Conservation (phyloP, 2,888 invertebrate genomes). For the Cosmia pyralina region DNA sequence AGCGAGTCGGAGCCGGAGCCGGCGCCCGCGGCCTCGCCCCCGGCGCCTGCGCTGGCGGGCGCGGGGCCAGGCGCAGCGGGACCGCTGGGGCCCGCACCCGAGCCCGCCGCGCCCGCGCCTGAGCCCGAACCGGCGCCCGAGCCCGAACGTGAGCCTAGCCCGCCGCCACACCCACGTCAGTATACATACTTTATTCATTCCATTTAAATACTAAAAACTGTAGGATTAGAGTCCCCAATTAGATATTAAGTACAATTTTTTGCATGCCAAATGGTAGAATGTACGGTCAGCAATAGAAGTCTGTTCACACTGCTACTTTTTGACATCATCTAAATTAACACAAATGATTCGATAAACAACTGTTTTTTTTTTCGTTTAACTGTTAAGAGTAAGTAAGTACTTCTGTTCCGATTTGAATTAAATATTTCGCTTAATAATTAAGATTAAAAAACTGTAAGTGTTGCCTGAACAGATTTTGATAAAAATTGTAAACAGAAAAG, state of each 20-base stretch:
- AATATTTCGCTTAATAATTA: too few relatives aligned
- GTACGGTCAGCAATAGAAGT: too few relatives aligned
- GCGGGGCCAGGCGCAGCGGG: conserved; percentile 63
- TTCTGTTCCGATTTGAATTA: too few relatives aligned
- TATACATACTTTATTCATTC: background rate
- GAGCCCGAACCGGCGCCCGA: conserved; percentile 68
- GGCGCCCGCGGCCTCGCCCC: conserved; percentile 48
- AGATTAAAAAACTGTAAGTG: too few relatives aligned
- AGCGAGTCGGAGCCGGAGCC: conserved; percentile 78
- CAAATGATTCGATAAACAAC: too few relatives aligned
- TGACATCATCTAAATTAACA: too few relatives aligned
- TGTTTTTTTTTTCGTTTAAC: too few relatives aligned
- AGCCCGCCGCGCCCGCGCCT: conserved; percentile 67
- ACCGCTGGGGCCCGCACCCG: conserved; percentile 67
- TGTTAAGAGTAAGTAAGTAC: too few relatives aligned
- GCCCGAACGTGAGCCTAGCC: conserved; percentile 74
- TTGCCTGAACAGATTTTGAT: too few relatives aligned
- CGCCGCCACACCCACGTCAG: conserved; percentile 70
- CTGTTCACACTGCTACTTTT: too few relatives aligned
- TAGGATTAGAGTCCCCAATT: background rate
- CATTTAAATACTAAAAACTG: background rate
- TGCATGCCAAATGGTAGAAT: background rate
- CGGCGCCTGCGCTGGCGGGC: conserved; percentile 47
- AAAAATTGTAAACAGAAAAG: background rate
- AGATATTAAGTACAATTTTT: background rate